Evolutionary conservation across 1,140 invertebrate genomes (phyloP), one percentile per base, ranked within the genome.

Genomic region (Microvelia longipes): DNA sequence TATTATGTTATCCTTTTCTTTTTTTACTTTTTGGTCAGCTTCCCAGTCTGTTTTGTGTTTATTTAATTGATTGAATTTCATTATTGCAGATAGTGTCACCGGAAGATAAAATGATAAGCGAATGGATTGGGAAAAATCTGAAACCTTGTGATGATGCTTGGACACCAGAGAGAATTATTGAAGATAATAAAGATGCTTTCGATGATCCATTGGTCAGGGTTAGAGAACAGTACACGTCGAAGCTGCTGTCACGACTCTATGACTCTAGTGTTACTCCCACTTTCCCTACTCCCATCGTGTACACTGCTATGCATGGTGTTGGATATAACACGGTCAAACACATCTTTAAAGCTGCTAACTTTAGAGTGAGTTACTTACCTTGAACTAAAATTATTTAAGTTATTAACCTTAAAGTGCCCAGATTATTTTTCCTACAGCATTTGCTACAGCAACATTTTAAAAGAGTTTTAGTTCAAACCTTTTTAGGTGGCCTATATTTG

Each of bases 251-350:
- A 13, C 66, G 65, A 30, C 30, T 70, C 26, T 29, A 66, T 25
- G 30, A 70, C n/a, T 35, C 28, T 65, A 60, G 24, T 62, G n/a
- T 30, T 11, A 94, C 93, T 78, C 77, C 75, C 62, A 83, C 79
- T 24, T 83, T 86, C 1, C 78, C 81, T 27, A 76, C 94, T 2
- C 85, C 84, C 74, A 89, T 93, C 73, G 90, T 91, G 0, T 98
- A 98, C 75, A 98, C 95, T 63, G 91, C 97, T 0, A 96, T 99
- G 90, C 98, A 99, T 79, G 98, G 98, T 28, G 96, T 99, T 19
- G 95, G 95, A 0, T 89, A 92, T 77, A 78, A 85, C 13, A 97
- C 88, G 78, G 85, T 96, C 72, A 77, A 83, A 61, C 80, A 87
- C 73, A 89, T 91, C 2, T 93, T 98, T 75, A 81, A 88, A 74